Conservation (phyloP, 2,888 invertebrate species). For the Diplolepis rosae region DNA sequence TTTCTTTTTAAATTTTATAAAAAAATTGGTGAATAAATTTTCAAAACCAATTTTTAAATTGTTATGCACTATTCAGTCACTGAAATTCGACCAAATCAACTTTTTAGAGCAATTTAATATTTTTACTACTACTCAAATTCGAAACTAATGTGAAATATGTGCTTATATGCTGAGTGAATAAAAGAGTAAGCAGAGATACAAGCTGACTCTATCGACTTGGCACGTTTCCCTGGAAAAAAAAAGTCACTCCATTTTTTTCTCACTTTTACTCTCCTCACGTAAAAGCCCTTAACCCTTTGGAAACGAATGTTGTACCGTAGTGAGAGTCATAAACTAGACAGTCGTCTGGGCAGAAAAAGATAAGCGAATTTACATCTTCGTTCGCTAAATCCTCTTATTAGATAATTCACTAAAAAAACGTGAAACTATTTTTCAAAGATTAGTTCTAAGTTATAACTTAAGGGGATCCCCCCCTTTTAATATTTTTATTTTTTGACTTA, state of each 20-base stretch:
- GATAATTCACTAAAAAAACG: neutral
- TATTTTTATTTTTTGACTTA: no score
- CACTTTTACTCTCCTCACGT: slow-evolving; percentile 1
- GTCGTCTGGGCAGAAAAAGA: neutral
- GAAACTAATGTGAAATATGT: no score
- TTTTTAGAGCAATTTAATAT: no score
- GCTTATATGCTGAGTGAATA: neutral
- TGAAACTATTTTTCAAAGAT: neutral
- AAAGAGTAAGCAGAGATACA: neutral
- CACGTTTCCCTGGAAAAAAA: neutral
- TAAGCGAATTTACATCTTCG: slow-evolving; percentile 1
- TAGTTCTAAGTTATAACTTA: no score
- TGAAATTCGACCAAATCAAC: no score
- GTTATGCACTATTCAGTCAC: no score
- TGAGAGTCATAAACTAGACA: slow-evolving; percentile 9
- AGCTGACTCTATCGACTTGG: neutral
- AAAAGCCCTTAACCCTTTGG: slow-evolving; percentile 18
- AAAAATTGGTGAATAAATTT: no score
- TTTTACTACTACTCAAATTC: no score
- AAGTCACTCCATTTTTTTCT: neutral
- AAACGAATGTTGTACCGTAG: slow-evolving; percentile 6
- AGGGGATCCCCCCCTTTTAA: no score
- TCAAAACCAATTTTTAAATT: no score
- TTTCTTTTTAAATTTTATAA: no score
- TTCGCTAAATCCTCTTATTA: slow-evolving; percentile 4